Evolutionary conservation across 2,797 vertebrate species (phyloP).

Genomic region (Lagocephalus sceleratus): DNA sequence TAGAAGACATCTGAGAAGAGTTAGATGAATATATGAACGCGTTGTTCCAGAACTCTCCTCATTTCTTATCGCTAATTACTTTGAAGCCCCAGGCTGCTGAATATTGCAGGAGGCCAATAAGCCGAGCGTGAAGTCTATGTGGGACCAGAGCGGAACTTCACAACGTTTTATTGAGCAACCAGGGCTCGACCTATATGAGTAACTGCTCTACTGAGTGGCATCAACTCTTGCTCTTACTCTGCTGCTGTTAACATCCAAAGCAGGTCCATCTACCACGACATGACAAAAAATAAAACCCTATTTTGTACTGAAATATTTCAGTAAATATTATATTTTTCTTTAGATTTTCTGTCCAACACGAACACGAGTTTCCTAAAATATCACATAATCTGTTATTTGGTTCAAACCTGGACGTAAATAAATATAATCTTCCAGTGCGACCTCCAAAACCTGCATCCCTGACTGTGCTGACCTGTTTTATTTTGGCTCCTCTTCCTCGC

Average conservation of each 20-base stretch:
- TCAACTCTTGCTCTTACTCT: conserved; percentile 42
- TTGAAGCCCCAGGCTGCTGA: conserved; percentile 30
- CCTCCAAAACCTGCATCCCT: neutral
- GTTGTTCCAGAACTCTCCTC: conserved; percentile 10
- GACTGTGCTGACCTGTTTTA: conserved; percentile 28
- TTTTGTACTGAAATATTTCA: no score
- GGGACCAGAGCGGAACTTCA: conserved; percentile 10
- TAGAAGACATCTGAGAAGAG: conserved; percentile 3
- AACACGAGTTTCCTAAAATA: no score
- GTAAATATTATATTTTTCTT: no score
- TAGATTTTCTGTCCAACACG: no score
- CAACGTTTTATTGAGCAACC: conserved; percentile 29
- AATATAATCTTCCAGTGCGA: neutral
- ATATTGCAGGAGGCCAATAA: conserved; percentile 35
- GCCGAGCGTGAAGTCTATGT: conserved; percentile 12
- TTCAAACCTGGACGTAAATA: no score
- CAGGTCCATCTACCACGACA: neutral
- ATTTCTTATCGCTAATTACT: conserved; percentile 40
- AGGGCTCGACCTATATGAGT: conserved; percentile 11
- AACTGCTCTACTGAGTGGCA: conserved; percentile 36
- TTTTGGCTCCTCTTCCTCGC: neutral
- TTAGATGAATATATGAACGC: conserved; percentile 4
- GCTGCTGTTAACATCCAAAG: conserved; percentile 15
- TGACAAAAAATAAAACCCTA: no score
- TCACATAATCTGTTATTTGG: no score